Evolutionary conservation across 2,113 vertebrate species (phyloP), one percentile per base, ranked within the genome.

Genomic region (Apteryx mantelli): DNA sequence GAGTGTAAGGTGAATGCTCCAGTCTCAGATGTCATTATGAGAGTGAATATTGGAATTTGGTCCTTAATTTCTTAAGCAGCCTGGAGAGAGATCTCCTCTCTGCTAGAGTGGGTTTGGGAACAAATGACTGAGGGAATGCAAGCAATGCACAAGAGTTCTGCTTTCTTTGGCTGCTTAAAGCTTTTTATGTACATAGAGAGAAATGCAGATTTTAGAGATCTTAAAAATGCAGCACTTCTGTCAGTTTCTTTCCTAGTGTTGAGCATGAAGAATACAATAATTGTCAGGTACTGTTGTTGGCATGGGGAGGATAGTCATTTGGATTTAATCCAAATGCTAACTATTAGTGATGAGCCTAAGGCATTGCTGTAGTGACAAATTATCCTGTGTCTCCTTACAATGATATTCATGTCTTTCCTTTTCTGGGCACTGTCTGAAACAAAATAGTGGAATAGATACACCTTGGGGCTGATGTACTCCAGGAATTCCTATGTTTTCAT

Each of bases 241-340:
- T 66, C 75, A 89, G 3, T 77, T 74, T 46, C 70, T 82, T 91
- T 60, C 21, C 44, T 50, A 48, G 48, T 6, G 15, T 3, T 63
- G 55, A 66, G 53, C 3, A 0, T 63, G 58, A 80, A 88, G 79
- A 74, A 80, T 70, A 46, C 40, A 79, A 32, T 64, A 81, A 84
- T 38, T 73, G 70, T 42, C 75, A 92, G 82, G 86, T 82, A 36
- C 38, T 76, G 78, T 42, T 92, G 93, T 69, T 86, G 90, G 90
- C 2, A 1, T 30, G 58, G 58, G 89, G 82, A 88, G 56, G 69
- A 82, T 55, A 20, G 4, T 76, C 30, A 38, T 68, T 77, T 93
- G 71, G 70, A 63, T 70, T 93, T 83, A 91, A 91, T 92, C 82
- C 97, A 91, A 55, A 63, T 0, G 0, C 38, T 86, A 70, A 86